These are phyloP conservation scores for Alosa sapidissima DNA, from an alignment of 2,797 vertebrate genomes.

Conservation along the genomic window DNA sequence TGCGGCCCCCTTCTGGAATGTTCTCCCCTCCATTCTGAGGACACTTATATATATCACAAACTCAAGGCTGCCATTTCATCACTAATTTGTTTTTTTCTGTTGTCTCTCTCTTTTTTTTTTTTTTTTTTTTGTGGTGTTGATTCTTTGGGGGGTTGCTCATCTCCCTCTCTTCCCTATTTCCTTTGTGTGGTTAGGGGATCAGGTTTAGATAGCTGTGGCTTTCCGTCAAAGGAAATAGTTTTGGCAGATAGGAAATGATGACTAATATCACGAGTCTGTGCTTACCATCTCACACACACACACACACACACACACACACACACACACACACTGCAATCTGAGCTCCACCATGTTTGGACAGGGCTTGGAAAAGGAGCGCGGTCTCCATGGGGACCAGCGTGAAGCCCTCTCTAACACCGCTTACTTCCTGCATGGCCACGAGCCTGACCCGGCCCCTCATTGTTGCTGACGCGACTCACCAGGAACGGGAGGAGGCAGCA, in stretches of 20 bases:
- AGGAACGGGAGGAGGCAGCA: slow-evolving; percentile 60
- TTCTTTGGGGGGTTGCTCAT: neutral
- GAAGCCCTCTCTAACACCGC: slow-evolving; percentile 31
- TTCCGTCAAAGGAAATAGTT: neutral
- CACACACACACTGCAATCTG: slow-evolving; percentile 16
- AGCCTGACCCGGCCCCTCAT: slow-evolving; percentile 63
- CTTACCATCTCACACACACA: neutral
- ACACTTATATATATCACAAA: neutral
- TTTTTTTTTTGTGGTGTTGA: neutral
- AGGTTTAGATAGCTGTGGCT: neutral
- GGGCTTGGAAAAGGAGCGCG: neutral
- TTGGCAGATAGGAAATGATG: slow-evolving; percentile 30
- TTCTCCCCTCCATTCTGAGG: neutral
- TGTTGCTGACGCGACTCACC: slow-evolving; percentile 75
- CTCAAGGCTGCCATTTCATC: neutral
- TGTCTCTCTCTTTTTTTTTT: neutral
- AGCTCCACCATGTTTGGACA: slow-evolving; percentile 26
- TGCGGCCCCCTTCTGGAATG: neutral
- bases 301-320: neutral
- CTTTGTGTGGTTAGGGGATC: slow-evolving; percentile 25
- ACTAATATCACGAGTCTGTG: slow-evolving; percentile 13
- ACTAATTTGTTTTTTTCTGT: neutral
- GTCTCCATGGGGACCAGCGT: slow-evolving; percentile 4
- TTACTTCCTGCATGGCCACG: slow-evolving; percentile 72
- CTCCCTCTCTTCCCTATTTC: neutral